Evolutionary conservation across 2,888 invertebrate genomes (phyloP).

Genomic region (Gnatocerus cornutus): DNA sequence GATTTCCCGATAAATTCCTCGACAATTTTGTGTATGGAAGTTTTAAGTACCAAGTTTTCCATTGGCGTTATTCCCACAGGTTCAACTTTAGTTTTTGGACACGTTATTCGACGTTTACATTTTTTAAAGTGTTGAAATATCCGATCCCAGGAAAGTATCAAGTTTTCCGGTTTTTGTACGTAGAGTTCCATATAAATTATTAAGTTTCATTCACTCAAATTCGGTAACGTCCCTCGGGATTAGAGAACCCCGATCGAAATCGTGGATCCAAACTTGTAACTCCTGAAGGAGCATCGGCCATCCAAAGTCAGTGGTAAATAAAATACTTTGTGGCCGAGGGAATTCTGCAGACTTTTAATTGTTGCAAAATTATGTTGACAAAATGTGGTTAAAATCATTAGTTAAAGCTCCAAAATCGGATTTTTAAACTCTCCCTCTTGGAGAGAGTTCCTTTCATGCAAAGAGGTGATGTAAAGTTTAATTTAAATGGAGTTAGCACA

Average conservation of each 20-base stretch:
- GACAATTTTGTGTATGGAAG: neutral
- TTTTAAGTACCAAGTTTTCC: neutral
- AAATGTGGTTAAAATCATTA: neutral
- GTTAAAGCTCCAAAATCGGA: constrained; percentile 1
- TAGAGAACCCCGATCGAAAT: constrained; percentile 12
- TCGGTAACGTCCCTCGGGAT: constrained; percentile 9
- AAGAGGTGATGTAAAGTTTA: constrained; percentile 33
- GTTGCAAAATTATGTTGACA: neutral
- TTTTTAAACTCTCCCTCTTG: constrained; percentile 4
- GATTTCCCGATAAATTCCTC: constrained; percentile 4
- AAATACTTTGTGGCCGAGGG: too few relatives aligned
- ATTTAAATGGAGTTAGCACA: constrained; percentile 37
- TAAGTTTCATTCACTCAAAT: constrained; percentile 24
- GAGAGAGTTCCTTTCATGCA: constrained; percentile 22
- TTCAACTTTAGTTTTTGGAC: neutral
- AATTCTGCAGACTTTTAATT: too few relatives aligned
- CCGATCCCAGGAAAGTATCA: constrained; percentile 12
- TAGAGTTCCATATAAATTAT: constrained; percentile 27
- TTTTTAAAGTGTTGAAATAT: constrained; percentile 11
- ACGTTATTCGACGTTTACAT: neutral
- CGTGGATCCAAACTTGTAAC: constrained; percentile 15
- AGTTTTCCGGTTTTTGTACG: constrained; percentile 3
- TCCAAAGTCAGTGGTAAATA: too few relatives aligned
- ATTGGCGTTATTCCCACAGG: neutral
- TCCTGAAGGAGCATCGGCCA: constrained; percentile 9